These are phyloP conservation scores for Neuroscelio doddi DNA, from an alignment of 2,888 invertebrate species.

Conservation along the genomic window DNA sequence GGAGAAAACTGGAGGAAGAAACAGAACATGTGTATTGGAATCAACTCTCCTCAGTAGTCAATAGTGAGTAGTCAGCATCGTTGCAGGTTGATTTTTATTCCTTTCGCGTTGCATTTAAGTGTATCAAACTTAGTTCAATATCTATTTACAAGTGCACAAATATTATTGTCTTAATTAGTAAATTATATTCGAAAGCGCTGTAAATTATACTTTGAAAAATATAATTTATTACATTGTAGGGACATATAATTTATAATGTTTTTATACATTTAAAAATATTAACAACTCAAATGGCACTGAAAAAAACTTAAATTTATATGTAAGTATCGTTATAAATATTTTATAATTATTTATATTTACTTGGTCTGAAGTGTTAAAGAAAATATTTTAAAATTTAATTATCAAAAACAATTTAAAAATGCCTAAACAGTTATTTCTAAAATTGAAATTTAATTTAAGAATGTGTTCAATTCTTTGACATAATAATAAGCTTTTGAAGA, in stretches of 20 bases:
- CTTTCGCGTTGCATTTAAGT: constrained; percentile 1
- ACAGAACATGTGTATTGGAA: constrained; percentile 41
- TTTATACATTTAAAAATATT: neutral
- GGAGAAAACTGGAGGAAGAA: constrained; percentile 41
- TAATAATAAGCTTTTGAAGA: too few species aligned
- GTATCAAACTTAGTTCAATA: neutral
- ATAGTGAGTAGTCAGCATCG: constrained; percentile 36
- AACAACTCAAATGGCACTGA: neutral
- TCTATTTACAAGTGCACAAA: too few species aligned
- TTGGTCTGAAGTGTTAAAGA: too few species aligned
- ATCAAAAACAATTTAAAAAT: too few species aligned
- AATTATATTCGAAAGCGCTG: too few species aligned
- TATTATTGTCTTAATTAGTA: too few species aligned
- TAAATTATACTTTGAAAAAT: neutral
- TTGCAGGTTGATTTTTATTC: constrained; percentile 16
- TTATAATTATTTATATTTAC: too few species aligned
- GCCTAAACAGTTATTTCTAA: too few species aligned
- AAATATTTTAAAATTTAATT: too few species aligned
- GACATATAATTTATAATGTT: neutral
- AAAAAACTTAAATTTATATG: neutral
- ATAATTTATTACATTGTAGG: neutral
- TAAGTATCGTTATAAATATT: neutral
- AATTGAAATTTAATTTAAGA: too few species aligned
- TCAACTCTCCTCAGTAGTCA: constrained; percentile 36
- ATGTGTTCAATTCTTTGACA: too few species aligned